These are phyloP conservation scores for Lytechinus pictus DNA, from an alignment of 35 echinoderm and acorn worm genomes.

Conservation along the genomic window DNA sequence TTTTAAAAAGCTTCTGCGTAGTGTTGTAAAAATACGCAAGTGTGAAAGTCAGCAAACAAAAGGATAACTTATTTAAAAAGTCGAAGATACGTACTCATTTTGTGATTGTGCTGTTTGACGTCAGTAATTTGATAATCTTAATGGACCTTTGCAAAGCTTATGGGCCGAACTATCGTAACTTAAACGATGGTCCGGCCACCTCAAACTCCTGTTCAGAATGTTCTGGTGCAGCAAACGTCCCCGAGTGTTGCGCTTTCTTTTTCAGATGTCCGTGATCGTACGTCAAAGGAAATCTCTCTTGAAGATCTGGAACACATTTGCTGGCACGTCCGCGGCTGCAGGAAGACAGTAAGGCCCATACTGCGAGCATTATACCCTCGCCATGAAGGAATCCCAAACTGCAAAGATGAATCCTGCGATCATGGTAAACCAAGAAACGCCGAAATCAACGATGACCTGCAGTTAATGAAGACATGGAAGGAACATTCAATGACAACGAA, in stretches of 20 bases:
- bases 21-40: too few relatives aligned
- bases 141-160: too few relatives aligned
- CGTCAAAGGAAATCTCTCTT: neutral
- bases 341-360: neutral
- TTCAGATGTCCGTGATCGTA: neutral
- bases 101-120: too few relatives aligned
- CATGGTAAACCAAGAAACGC: neutral
- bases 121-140: too few relatives aligned
- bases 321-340: neutral
- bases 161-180: too few relatives aligned
- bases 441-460: neutral
- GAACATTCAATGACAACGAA: neutral
- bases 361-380: neutral
- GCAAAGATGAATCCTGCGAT: neutral
- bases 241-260: neutral
- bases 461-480: neutral
- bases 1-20: too few relatives aligned
- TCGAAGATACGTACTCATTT: too few relatives aligned
- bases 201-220: too few relatives aligned
- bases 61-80: too few relatives aligned
- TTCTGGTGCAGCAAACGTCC: too few relatives aligned
- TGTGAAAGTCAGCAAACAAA: too few relatives aligned
- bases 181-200: too few relatives aligned
- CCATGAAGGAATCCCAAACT: neutral
- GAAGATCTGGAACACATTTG: neutral